A percentile compares a stretch with the other conserved stretches of the same genome.
Conservation (phyloP, 2,797 vertebrate species). For the Choloepus didactylus region DNA sequence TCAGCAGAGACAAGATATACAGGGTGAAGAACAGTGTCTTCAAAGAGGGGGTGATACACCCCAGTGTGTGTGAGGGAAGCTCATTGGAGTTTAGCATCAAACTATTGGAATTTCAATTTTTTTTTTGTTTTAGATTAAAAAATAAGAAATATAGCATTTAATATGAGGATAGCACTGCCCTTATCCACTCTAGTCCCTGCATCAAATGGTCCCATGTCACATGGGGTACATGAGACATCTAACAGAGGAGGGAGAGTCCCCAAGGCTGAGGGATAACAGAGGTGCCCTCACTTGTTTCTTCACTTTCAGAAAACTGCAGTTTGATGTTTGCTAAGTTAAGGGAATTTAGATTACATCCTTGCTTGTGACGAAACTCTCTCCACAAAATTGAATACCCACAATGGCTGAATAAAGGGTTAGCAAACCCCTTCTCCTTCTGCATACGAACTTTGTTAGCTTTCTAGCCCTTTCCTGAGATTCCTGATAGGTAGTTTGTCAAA, state of each 20-base stretch:
- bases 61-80: background rate
- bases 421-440: background rate
- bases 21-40: background rate
- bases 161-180: background rate
- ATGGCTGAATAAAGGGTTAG: background rate
- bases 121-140: background rate
- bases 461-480: background rate
- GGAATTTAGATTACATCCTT: slow-evolving; percentile 21
- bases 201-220: background rate
- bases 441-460: slow-evolving; percentile 46
- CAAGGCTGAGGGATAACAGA: background rate
- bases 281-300: background rate
- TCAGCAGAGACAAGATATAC: background rate
- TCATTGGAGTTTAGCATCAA: background rate
- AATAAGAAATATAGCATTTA: background rate
- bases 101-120: background rate
- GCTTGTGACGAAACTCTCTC: slow-evolving; percentile 35
- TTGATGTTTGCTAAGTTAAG: slow-evolving; percentile 8
- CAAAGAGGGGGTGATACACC: background rate
- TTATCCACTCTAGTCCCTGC: background rate
- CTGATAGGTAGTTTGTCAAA: background rate
- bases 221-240: background rate
- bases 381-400: background rate
- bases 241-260: background rate
- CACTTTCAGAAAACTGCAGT: background rate